A percentile compares a stretch with the other conserved stretches of the same genome.
These are phyloP conservation scores for Peribatodes rhomboidaria DNA, from an alignment of 2,888 invertebrate species.

Conservation along the genomic window DNA sequence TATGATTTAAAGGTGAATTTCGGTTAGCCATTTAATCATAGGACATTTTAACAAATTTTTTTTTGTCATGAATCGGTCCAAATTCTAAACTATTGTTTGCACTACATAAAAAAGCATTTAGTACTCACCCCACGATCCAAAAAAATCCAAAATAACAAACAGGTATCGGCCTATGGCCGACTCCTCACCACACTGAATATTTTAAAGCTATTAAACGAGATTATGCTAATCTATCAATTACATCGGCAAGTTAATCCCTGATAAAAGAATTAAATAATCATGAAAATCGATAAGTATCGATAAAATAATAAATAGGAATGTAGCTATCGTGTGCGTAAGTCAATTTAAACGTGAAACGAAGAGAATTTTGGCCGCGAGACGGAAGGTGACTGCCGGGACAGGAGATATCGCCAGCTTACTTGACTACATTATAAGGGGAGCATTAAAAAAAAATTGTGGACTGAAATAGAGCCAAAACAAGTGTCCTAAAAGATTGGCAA, in stretches of 20 bases:
- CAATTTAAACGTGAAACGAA: background rate
- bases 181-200: constrained; percentile 66
- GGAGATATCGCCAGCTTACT: no score
- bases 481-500: no score
- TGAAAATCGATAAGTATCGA: constrained; percentile 16
- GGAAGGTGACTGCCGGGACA: no score
- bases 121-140: constrained; percentile 58
- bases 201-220: constrained; percentile 53
- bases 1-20: no score
- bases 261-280: constrained; percentile 38
- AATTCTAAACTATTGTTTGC: no score
- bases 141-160: constrained; percentile 41
- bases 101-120: background rate
- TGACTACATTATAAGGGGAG: no score
- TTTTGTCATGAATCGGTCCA: no score
- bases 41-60: no score
- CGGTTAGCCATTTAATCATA: no score
- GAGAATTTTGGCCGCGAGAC: no score
- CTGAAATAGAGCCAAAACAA: no score
- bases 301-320: constrained; percentile 16
- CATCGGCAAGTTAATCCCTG: constrained; percentile 51
- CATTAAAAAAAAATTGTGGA: no score
- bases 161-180: constrained; percentile 65
- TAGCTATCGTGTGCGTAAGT: background rate
- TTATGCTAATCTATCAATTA: constrained; percentile 61